phyloP scores from a whole-genome alignment of 2,113 vertebrate genomes.

The Entelurus aequoreus region DNA sequence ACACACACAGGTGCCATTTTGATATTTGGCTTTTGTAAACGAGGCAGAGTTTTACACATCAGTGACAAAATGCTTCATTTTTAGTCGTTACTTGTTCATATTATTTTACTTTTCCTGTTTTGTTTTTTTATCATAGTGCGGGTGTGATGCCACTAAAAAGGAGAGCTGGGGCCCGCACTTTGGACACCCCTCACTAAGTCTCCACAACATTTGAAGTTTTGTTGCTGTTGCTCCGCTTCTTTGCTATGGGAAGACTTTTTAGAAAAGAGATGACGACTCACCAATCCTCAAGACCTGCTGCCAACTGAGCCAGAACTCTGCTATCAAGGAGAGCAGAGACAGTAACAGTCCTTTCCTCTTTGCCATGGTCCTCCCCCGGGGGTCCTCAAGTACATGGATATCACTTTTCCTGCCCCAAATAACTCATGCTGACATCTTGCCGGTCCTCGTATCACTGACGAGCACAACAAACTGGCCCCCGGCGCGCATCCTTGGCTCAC shows the following conservation, averaged over 20 bases:
- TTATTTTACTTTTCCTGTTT: too few relatives aligned
- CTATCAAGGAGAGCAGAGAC: constrained; percentile 74
- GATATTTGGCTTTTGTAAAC: too few relatives aligned
- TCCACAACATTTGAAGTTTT: too few relatives aligned
- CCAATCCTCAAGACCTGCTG: constrained; percentile 91
- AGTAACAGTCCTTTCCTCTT: constrained; percentile 73
- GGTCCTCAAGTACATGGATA: constrained; percentile 62
- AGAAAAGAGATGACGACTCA: constrained; percentile 66
- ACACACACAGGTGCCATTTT: too few relatives aligned
- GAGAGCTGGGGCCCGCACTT: too few relatives aligned
- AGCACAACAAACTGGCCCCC: constrained; percentile 48
- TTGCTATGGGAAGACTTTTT: background rate
- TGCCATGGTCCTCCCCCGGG: constrained; percentile 70
- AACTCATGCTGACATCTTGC: constrained; percentile 65
- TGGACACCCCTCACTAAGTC: too few relatives aligned
- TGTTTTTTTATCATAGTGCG: too few relatives aligned
- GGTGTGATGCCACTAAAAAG: too few relatives aligned
- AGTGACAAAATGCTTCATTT: too few relatives aligned
- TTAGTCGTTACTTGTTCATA: too few relatives aligned
- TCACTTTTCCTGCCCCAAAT: constrained; percentile 54
- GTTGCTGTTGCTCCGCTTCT: too few relatives aligned
- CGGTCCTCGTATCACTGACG: constrained; percentile 55
- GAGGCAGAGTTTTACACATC: too few relatives aligned
- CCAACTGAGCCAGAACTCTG: constrained; percentile 75
- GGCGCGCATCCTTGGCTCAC: constrained; percentile 54